Conservation (phyloP, 2,888 invertebrate species). For the Elmis aenea region DNA sequence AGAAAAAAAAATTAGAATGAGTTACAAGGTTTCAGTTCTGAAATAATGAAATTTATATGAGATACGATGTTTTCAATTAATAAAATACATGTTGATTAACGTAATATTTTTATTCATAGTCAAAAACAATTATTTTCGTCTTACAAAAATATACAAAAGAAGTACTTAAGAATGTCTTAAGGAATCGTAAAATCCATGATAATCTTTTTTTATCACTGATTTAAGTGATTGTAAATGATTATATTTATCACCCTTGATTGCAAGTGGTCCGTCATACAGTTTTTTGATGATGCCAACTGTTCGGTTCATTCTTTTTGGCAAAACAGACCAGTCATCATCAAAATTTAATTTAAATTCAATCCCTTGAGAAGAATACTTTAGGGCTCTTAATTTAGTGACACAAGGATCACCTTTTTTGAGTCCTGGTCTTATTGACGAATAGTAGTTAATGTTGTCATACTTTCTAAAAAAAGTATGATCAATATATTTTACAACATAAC, state of each 20-base stretch:
- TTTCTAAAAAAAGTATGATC: no score
- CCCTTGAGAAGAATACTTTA: conserved; percentile 1
- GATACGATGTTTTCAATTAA: no score
- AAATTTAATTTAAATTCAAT: conserved; percentile 4
- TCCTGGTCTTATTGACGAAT: conserved; percentile 2
- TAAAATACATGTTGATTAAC: no score
- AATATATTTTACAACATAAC: conserved; percentile 9
- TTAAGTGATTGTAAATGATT: conserved; percentile 3
- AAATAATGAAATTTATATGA: no score
- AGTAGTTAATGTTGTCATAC: no score
- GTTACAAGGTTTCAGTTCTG: no score
- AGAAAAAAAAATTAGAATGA: no score
- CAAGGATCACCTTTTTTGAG: background rate
- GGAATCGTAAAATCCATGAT: conserved; percentile 1
- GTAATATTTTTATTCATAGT: no score
- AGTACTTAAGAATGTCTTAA: no score
- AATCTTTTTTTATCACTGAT: conserved; percentile 1
- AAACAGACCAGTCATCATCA: conserved; percentile 1
- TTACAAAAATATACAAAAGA: no score
- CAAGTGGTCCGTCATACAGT: background rate
- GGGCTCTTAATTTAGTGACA: conserved; percentile 1
- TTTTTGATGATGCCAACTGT: background rate
- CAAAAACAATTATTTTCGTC: no score
- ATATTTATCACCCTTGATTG: background rate
- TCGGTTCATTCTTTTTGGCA: conserved; percentile 2